These are phyloP conservation scores for Macrotis lagotis DNA, from an alignment of 2,113 vertebrate species.

Conservation along the genomic window DNA sequence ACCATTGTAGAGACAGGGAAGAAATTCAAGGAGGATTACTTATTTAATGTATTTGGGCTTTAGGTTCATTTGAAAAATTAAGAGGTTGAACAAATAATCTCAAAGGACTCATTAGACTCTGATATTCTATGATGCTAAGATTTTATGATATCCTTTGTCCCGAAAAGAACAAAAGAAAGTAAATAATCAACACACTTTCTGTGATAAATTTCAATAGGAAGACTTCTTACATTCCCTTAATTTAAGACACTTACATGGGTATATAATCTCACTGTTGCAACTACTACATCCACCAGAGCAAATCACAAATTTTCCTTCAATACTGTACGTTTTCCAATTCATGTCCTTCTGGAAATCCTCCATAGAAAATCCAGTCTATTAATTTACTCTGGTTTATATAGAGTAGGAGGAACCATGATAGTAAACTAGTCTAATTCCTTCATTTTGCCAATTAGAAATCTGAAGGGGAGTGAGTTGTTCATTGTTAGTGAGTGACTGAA, in stretches of 20 bases:
- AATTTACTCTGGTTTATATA: no score
- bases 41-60: neutral
- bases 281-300: neutral
- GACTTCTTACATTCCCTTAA: neutral
- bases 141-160: neutral
- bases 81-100: neutral
- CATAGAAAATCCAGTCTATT: no score
- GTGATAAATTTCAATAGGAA: neutral
- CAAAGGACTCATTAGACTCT: neutral
- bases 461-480: neutral
- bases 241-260: neutral
- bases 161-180: neutral
- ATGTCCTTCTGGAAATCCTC: neutral
- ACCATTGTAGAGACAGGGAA: neutral
- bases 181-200: neutral
- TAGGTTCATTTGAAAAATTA: neutral
- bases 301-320: neutral
- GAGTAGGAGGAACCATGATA: no score
- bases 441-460: no score
- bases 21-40: neutral
- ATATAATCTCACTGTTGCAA: neutral
- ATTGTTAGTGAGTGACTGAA: neutral
- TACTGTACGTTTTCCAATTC: neutral
- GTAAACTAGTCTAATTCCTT: no score
- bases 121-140: neutral